Conservation (phyloP, 2,888 invertebrate species). For the Ferdinandea cuprea region DNA sequence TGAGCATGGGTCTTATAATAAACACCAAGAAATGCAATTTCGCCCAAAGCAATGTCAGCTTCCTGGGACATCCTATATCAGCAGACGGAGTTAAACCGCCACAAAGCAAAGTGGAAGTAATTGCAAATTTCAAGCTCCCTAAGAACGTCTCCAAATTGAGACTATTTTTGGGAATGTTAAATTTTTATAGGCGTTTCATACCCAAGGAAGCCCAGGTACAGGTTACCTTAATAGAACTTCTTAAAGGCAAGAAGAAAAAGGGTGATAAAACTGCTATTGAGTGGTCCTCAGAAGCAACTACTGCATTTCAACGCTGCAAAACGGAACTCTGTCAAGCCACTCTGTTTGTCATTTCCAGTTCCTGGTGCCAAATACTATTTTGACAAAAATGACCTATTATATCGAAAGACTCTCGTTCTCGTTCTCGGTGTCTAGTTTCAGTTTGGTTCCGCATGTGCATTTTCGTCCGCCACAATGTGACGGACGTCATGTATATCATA, state of each 20-base stretch:
- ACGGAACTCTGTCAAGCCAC: not conserved
- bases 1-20: conserved; percentile 62
- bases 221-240: not conserved
- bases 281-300: not conserved
- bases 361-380: not conserved
- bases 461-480: too few species aligned
- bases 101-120: conserved; percentile 60
- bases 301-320: not conserved
- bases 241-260: conserved; percentile 1
- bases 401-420: too few species aligned
- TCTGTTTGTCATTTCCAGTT: not conserved
- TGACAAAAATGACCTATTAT: too few species aligned
- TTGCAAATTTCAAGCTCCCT: conserved; percentile 38
- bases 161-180: conserved; percentile 63
- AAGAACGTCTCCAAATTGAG: conserved; percentile 53
- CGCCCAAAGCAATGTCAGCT: conserved; percentile 15
- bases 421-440: too few species aligned
- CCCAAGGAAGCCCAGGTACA: not conserved
- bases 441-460: too few species aligned
- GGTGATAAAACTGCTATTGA: not conserved
- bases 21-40: conserved; percentile 65
- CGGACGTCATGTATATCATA: too few species aligned
- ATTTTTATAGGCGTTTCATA: conserved; percentile 62
- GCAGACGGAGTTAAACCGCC: conserved; percentile 49
- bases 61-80: conserved; percentile 51